Conservation (phyloP, 1,140 invertebrate species). For the Drosophila bocqueti region DNA sequence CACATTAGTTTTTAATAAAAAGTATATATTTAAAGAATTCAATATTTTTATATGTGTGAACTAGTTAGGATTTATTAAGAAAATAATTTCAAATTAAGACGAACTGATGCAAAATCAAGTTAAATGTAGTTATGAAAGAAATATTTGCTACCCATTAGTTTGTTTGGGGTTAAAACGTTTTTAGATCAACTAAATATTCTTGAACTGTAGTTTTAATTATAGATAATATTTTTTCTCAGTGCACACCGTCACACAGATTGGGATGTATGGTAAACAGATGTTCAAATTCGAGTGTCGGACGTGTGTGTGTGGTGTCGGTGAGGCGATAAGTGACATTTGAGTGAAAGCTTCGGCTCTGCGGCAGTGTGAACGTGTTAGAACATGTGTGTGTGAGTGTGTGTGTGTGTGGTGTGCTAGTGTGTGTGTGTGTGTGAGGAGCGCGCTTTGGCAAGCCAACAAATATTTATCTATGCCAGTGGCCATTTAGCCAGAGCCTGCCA, state of each 20-base stretch:
- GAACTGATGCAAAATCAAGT: too few species aligned
- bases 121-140: too few species aligned
- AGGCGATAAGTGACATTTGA: conserved; percentile 77
- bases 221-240: conserved; percentile 5
- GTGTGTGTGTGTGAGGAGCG: conserved; percentile 24
- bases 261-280: conserved; percentile 71
- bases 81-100: too few species aligned
- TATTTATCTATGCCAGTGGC: conserved; percentile 82
- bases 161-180: too few species aligned
- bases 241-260: conserved; percentile 16
- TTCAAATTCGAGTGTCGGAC: conserved; percentile 45
- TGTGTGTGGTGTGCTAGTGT: conserved; percentile 9
- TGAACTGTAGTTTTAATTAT: neutral
- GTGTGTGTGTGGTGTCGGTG: conserved; percentile 50
- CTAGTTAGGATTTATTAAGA: too few species aligned
- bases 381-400: conserved; percentile 3
- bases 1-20: too few species aligned
- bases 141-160: too few species aligned
- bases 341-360: conserved; percentile 70
- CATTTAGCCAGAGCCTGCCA: conserved; percentile 78
- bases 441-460: conserved; percentile 77
- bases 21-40: too few species aligned
- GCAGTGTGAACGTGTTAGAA: conserved; percentile 50
- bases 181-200: too few species aligned
- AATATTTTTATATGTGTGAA: too few species aligned